These are phyloP conservation scores for Sorex fumeus DNA, from an alignment of 2,113 vertebrate species.

Conservation along the genomic window DNA sequence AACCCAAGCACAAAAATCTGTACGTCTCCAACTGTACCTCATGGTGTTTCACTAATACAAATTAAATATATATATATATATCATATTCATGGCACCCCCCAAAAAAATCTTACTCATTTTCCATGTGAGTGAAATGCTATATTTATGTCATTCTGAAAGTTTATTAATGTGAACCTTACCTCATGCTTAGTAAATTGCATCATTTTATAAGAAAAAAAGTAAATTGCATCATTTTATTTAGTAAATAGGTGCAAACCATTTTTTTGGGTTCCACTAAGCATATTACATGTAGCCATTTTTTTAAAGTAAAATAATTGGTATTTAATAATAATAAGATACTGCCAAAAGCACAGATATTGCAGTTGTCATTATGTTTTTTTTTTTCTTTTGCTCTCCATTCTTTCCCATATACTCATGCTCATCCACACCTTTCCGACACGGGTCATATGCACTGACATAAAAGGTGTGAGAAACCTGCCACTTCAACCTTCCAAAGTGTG, in stretches of 20 bases:
- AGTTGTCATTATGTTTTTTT: not conserved
- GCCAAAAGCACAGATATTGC: not conserved
- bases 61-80: too few relatives aligned
- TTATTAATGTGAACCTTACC: slow-evolving; percentile 23
- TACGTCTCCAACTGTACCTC: too few relatives aligned
- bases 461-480: slow-evolving; percentile 59
- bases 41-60: too few relatives aligned
- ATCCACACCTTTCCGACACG: not conserved
- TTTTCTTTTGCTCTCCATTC: not conserved
- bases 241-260: slow-evolving; percentile 26
- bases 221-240: slow-evolving; percentile 53
- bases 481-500: slow-evolving; percentile 45
- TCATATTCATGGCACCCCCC: too few relatives aligned
- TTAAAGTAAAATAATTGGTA: slow-evolving; percentile 44
- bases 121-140: slow-evolving; percentile 76
- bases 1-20: too few relatives aligned
- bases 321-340: slow-evolving; percentile 55
- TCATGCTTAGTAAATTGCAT: slow-evolving; percentile 15
- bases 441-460: not conserved
- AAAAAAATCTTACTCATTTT: slow-evolving; percentile 69
- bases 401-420: not conserved
- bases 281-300: slow-evolving; percentile 13
- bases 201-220: slow-evolving; percentile 37
- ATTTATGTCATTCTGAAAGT: slow-evolving; percentile 68
- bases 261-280: slow-evolving; percentile 55